Evolutionary conservation across 2,888 invertebrate species (phyloP), one percentile per base, ranked within the genome.

Genomic region (Tipula helvola): DNA sequence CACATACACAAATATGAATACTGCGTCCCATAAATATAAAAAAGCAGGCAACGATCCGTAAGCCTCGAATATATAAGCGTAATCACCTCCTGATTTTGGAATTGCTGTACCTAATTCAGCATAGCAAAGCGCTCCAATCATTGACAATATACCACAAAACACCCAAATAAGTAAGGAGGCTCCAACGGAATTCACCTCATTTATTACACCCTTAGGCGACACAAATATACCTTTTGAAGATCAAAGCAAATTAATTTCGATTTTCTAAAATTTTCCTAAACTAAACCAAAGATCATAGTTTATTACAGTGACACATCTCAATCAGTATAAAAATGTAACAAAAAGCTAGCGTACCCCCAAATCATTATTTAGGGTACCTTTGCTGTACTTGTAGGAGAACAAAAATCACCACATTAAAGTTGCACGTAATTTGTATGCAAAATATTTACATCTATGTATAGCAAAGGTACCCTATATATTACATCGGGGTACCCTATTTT

Each of bases 21-120:
- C 96, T n/a, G 98, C 98, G 90, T 97, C 97, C 99, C 99, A 99
- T 13, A 99, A 92, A 90, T 97, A 99, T 13, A 99, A 92, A 91
- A 99, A 99, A 0, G 98, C 97, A 16, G 97, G 97, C 87, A 99
- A 91, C 1, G 96, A 94, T 39, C 99, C 99, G 90, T 95, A 99
- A 1, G 98, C 97, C 91, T 98, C 96, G 89, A 95, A 94, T 88
- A 99, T 98, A 90, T 99, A 99, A 47, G 98, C 98, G 91, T 99
- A 99, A 92, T 99, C 99, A 1, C 98, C 99, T 36, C 99, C 99
- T 87, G 98, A 98, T 90, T 97, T 96, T 3, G 97, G 96, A 90
- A 99, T 95, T 16, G 90, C 90, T 3, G 92, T 91, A 89, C 96
- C 99, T 88, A 99, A 92, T 93, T 99, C 99, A 10, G 99, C 98